Conservation (phyloP, 2,888 invertebrate species). For the Andrena camellia region DNA sequence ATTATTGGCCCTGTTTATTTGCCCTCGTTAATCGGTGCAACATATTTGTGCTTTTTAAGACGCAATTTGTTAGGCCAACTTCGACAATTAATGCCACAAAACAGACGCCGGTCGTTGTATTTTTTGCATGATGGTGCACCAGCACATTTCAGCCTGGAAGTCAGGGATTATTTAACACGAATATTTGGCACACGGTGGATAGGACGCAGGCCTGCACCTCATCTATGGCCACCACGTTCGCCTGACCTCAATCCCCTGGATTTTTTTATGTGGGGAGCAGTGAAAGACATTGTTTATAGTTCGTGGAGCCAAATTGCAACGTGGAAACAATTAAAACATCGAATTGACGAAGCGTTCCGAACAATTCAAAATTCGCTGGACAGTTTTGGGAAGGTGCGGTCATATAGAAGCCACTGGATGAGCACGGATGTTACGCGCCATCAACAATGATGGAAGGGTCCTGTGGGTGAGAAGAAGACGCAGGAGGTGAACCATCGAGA, state of each 20-base stretch:
- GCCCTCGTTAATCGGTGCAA: neutral
- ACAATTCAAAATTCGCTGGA: no score
- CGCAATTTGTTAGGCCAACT: neutral
- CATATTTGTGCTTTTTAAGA: neutral
- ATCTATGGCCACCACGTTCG: no score
- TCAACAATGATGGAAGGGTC: neutral
- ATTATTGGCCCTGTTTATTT: constrained; percentile 2
- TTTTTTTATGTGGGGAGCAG: neutral
- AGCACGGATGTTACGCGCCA: neutral
- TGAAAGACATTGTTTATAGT: neutral
- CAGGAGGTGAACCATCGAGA: neutral
- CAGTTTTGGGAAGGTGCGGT: no score
- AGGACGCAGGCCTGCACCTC: neutral
- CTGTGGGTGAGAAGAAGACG: neutral
- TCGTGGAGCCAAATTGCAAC: neutral
- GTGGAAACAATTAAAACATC: neutral
- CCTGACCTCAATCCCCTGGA: neutral
- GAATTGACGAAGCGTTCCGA: neutral
- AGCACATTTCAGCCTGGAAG: neutral
- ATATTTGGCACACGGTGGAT: neutral
- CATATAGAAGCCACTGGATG: neutral
- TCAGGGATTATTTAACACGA: neutral
- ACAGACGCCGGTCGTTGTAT: neutral
- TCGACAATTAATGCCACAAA: neutral
- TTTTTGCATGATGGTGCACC: neutral